These are phyloP conservation scores for Dallia pectoralis DNA, from an alignment of 2,797 vertebrate genomes.

Conservation along the genomic window DNA sequence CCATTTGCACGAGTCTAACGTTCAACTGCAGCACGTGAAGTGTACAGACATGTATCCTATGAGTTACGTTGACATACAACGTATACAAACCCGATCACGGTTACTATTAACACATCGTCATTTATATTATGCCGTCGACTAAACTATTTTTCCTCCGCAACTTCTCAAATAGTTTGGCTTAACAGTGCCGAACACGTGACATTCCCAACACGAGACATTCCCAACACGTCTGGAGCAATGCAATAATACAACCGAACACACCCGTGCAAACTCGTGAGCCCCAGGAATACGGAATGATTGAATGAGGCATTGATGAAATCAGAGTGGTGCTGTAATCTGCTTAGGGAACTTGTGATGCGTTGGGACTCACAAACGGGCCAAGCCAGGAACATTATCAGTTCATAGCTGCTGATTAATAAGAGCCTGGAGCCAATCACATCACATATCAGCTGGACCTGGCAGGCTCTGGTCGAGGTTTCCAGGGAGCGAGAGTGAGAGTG, in stretches of 20 bases:
- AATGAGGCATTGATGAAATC: not conserved
- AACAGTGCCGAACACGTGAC: no score
- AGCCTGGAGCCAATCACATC: conserved; percentile 1
- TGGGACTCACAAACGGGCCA: not conserved
- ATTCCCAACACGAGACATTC: no score
- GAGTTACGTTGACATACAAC: no score
- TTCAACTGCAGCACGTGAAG: not conserved
- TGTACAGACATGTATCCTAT: no score
- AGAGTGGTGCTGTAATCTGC: not conserved
- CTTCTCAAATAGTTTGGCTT: no score
- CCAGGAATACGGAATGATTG: conserved; percentile 2
- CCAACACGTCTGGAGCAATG: no score
- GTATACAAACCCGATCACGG: no score
- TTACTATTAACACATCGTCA: no score
- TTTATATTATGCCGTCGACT: no score
- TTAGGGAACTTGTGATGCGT: conserved; percentile 7
- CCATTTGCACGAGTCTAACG: not conserved
- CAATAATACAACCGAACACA: not conserved
- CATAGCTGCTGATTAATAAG: conserved; percentile 16
- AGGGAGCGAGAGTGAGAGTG: not conserved
- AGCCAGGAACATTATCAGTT: conserved; percentile 9
- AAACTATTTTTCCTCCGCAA: not conserved
- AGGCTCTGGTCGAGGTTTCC: not conserved
- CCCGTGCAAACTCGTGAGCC: not conserved
- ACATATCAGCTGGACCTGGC: not conserved